Evolutionary conservation across 2,888 invertebrate genomes (phyloP).

Genomic region (Zele albiditarsus): DNA sequence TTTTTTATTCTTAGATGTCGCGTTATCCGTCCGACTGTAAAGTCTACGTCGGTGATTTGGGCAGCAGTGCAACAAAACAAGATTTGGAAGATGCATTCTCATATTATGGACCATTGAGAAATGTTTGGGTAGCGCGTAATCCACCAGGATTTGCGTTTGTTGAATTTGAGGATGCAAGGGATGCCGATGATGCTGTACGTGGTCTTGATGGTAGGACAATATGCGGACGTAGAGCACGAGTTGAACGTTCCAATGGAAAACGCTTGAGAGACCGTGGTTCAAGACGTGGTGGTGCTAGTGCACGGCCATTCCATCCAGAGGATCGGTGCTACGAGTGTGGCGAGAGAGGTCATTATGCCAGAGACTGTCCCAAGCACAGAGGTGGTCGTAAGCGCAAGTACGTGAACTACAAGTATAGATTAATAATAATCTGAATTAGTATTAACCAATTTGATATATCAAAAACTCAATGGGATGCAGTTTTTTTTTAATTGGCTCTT

Average conservation of each 20-base stretch:
- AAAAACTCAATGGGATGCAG: not conserved
- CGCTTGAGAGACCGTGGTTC: slow-evolving; percentile 76
- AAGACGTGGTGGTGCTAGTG: slow-evolving; percentile 72
- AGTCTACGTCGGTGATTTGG: slow-evolving; percentile 96
- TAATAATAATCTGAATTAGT: not conserved
- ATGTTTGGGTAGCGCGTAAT: slow-evolving; percentile 98
- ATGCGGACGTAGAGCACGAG: slow-evolving; percentile 91
- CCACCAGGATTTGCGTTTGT: slow-evolving; percentile 97
- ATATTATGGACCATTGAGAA: slow-evolving; percentile 92
- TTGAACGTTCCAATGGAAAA: slow-evolving; percentile 94
- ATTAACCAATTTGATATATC: not conserved
- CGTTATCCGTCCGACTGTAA: slow-evolving; percentile 91
- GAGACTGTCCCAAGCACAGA: slow-evolving; percentile 86
- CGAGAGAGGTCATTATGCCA: slow-evolving; percentile 93
- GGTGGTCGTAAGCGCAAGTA: slow-evolving; percentile 54
- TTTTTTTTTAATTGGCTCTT: slow-evolving; percentile 7
- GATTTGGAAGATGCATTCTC: slow-evolving; percentile 95
- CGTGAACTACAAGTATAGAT: slow-evolving; percentile 11
- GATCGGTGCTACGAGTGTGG: slow-evolving; percentile 97
- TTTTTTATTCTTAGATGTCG: slow-evolving; percentile 76
- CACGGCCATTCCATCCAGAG: slow-evolving; percentile 89
- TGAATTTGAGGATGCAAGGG: slow-evolving; percentile 93
- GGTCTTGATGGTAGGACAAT: slow-evolving; percentile 85
- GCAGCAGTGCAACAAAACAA: slow-evolving; percentile 91
- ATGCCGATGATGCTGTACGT: slow-evolving; percentile 93